Evolutionary conservation across 2,888 invertebrate species (phyloP), one percentile per base, ranked within the genome.

Genomic region (Celastrina argiolus): DNA sequence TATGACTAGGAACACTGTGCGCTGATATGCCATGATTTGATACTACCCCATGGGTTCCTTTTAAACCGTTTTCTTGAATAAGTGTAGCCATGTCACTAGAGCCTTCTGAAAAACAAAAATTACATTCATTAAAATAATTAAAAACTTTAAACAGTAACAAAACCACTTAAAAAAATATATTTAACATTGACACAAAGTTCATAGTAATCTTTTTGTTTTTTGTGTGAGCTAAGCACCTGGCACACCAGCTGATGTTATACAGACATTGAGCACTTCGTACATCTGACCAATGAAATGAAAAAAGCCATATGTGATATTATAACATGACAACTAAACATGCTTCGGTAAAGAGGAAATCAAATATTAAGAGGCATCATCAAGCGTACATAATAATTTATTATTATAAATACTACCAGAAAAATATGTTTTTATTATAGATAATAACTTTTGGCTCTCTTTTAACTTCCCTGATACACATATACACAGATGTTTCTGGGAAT

Each of bases 41-140:
- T 71, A 82, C 81, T 67, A 81, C 83, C 56, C 83, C 81, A 68
- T 92, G 86, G 68, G 87, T 92, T 81, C 94, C 92, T 91, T 95
- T 95, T 85, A 96, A 94, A 88, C 95, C 95, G 93, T 96, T 96
- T 87, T 96, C 95, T 85, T 96, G 96, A 85, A 96, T 92, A 91
- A 95, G 94, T 84, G 96, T 95, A 92, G 96, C 95, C 96, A 96
- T 96, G 85, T 79, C 89, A 84, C 75, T 83, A 84, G 84, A 77
- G 80, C 82, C 74, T 78, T 75, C 90, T 90, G 89, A 71, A 88
- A 89, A 65, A 63, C 63, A 66, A 51, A 69, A 63, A 66, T 28
- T 26, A 56, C 45, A 14, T 10, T 14, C 12, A 39, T 59, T 39
- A 58, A 14, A 56, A 51, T 41, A 16, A n/a, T 58, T 56, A 22